Conservation (phyloP, 30 jellyfish, hydroid and myxozoan genomes). For the Catostylus mosaicus region DNA sequence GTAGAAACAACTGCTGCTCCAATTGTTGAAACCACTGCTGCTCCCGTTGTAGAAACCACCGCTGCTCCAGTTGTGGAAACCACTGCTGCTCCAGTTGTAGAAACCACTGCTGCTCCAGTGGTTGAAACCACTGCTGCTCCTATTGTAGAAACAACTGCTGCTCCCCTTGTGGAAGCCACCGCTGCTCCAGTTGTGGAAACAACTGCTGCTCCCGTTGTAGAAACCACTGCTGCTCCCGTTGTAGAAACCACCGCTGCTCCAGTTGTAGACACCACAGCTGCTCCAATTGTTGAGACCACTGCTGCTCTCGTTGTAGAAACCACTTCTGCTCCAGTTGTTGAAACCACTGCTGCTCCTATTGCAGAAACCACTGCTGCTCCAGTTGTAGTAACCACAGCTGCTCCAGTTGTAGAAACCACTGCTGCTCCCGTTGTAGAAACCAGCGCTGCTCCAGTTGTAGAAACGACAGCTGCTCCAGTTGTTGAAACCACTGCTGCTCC, state of each 20-base stretch:
- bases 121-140: slow-evolving; percentile 58
- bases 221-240: slow-evolving; percentile 31
- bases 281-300: slow-evolving; percentile 18
- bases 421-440: neutral
- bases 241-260: slow-evolving; percentile 38
- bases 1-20: slow-evolving; percentile 27
- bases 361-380: slow-evolving; percentile 51
- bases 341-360: slow-evolving; percentile 43
- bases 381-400: slow-evolving; percentile 41
- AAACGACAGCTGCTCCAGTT: slow-evolving; percentile 18
- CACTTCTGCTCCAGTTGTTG: slow-evolving; percentile 44
- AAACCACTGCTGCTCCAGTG: slow-evolving; percentile 48
- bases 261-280: slow-evolving; percentile 21
- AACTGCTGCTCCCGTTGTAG: slow-evolving; percentile 25
- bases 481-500: slow-evolving; percentile 51
- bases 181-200: slow-evolving; percentile 61
- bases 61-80: slow-evolving; percentile 56
- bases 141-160: slow-evolving; percentile 44
- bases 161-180: slow-evolving; percentile 39
- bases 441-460: slow-evolving; percentile 34
- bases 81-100: slow-evolving; percentile 19
- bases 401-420: slow-evolving; percentile 2
- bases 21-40: slow-evolving; percentile 28
- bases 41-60: slow-evolving; percentile 36
- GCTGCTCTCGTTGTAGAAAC: slow-evolving; percentile 43